A percentile compares a stretch with the other conserved stretches of the same genome.
Conservation (phyloP, 2,888 invertebrate genomes). For the Cerastis leucographa region DNA sequence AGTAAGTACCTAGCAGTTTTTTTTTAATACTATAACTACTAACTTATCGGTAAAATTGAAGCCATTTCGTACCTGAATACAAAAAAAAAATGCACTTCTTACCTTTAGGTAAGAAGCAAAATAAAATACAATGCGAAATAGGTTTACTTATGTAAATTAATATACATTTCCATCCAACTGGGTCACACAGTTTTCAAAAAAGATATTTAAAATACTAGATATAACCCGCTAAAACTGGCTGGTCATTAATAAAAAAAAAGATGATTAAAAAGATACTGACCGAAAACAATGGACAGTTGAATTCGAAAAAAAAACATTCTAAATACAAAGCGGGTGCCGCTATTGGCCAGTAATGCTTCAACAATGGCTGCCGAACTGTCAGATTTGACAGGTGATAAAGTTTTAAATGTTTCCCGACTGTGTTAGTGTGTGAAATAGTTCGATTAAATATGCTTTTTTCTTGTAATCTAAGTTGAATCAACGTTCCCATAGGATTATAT, state of each 20-base stretch:
- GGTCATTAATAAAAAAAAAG: conserved; percentile 51
- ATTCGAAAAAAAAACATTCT: conserved; percentile 81
- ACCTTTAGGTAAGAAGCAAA: background rate
- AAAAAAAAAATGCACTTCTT: too few species aligned
- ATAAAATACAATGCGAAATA: background rate
- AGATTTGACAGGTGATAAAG: conserved; percentile 86
- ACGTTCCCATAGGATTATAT: conserved; percentile 22
- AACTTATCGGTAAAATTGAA: too few species aligned
- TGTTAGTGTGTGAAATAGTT: conserved; percentile 62
- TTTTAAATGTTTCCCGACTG: conserved; percentile 63
- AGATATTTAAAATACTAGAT: background rate
- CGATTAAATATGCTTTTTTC: conserved; percentile 48
- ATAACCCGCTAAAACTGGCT: background rate
- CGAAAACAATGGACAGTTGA: conserved; percentile 78
- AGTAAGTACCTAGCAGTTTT: too few species aligned
- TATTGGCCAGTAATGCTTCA: conserved; percentile 77
- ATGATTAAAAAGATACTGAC: conserved; percentile 64
- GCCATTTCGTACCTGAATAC: background rate
- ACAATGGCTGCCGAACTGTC: conserved; percentile 85
- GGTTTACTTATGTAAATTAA: background rate
- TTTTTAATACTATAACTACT: too few species aligned
- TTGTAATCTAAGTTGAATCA: conserved; percentile 32
- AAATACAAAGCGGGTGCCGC: conserved; percentile 81
- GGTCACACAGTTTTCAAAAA: background rate
- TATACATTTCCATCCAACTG: conserved; percentile 5